phyloP scores from a whole-genome alignment of 2,113 vertebrate genomes.

The Neoarius graeffei region DNA sequence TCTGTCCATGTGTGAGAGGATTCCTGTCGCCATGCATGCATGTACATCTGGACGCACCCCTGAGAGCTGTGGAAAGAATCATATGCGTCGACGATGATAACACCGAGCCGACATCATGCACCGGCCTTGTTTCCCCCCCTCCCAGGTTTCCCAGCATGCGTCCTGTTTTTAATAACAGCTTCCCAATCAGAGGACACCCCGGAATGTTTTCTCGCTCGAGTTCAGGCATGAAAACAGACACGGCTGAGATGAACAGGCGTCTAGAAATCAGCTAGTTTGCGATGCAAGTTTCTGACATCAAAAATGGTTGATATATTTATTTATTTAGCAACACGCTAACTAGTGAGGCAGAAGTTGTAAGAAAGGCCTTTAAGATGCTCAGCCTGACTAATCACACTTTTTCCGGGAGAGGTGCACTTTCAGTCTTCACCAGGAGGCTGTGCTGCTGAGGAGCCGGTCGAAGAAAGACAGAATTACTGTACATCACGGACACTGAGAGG shows the following conservation, averaged over 20 bases:
- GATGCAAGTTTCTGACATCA: too few species aligned
- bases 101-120: background rate
- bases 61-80: conserved; percentile 12
- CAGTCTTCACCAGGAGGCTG: conserved; percentile 8
- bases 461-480: background rate
- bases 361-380: too few species aligned
- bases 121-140: background rate
- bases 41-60: conserved; percentile 13
- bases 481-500: background rate
- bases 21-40: background rate
- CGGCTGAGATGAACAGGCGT: background rate
- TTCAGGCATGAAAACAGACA: background rate
- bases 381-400: too few species aligned
- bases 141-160: conserved; percentile 34
- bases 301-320: too few species aligned
- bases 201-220: background rate
- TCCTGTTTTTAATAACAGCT: conserved; percentile 12
- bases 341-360: too few species aligned
- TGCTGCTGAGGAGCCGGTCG: background rate
- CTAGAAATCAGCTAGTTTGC: background rate
- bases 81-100: conserved; percentile 20
- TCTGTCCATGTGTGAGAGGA: conserved; percentile 7
- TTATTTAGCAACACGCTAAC: too few species aligned
- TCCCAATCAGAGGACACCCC: background rate
- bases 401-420: background rate